Percentiles rank a stretch among this genome's conserved stretches.
phyloP scores from a whole-genome alignment of 2,113 vertebrate species.

The Xiphophorus maculatus region DNA sequence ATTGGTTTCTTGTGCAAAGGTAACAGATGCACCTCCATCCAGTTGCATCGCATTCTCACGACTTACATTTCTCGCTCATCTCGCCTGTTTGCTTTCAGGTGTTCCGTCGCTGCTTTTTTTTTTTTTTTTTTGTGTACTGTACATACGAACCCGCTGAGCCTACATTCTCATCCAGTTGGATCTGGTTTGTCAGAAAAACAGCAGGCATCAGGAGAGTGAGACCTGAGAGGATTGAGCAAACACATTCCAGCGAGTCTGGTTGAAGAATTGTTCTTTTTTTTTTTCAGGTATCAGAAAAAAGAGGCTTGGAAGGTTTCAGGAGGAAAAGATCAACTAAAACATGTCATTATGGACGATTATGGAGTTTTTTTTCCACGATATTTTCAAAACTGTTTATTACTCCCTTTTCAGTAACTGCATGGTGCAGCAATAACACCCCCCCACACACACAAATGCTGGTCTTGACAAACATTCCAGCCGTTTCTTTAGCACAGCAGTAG shows the following conservation, averaged over 20 bases:
- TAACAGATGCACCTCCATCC: not conserved
- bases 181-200: slow-evolving; percentile 45
- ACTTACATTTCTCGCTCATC: slow-evolving; percentile 22
- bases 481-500: too few relatives aligned
- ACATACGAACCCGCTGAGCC: slow-evolving; percentile 28
- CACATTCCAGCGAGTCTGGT: slow-evolving; percentile 26
- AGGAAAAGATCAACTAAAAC: slow-evolving; percentile 20
- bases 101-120: slow-evolving; percentile 17
- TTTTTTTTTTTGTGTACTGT: not conserved
- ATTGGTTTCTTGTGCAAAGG: not conserved
- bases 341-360: not conserved
- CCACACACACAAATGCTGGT: too few relatives aligned
- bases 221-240: slow-evolving; percentile 16
- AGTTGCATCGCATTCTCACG: slow-evolving; percentile 1
- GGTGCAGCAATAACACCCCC: too few relatives aligned
- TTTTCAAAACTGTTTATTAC: too few relatives aligned
- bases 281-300: slow-evolving; percentile 31
- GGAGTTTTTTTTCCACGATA: not conserved
- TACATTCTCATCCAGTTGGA: slow-evolving; percentile 35
- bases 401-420: too few relatives aligned
- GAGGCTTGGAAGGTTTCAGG: slow-evolving; percentile 2
- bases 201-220: slow-evolving; percentile 45
- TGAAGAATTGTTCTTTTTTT: not conserved
- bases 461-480: too few relatives aligned
- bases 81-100: slow-evolving; percentile 9